These are phyloP conservation scores for Achatina immaculata DNA, from an alignment of 1,140 invertebrate genomes.

Conservation along the genomic window DNA sequence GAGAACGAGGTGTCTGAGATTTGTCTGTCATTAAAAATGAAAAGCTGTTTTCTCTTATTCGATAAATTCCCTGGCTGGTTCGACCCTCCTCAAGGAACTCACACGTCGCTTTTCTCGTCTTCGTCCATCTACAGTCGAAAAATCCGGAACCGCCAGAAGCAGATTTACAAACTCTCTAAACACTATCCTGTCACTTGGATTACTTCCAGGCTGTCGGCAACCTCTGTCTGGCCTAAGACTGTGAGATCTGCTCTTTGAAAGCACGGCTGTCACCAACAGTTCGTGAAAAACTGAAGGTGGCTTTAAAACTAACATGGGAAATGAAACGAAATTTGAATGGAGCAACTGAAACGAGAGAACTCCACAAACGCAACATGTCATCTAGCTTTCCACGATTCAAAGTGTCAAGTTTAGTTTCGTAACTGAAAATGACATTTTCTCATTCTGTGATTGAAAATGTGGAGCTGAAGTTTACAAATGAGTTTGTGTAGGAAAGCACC, in stretches of 20 bases:
- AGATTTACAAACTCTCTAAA: background rate
- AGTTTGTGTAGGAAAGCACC: constrained; percentile 4
- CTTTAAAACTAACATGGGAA: background rate
- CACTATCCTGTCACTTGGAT: background rate
- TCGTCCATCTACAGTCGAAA: no score
- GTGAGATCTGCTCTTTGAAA: no score
- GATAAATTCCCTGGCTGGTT: no score
- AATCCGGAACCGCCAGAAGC: background rate
- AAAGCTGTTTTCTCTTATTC: no score
- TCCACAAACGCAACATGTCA: background rate
- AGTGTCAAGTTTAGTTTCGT: background rate
- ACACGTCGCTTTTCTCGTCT: no score
- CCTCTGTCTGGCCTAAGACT: background rate
- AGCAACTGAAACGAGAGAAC: background rate
- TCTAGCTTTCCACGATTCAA: background rate
- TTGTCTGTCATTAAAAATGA: no score
- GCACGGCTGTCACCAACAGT: background rate
- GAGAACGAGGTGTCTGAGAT: no score
- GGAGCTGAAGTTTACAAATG: background rate
- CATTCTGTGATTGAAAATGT: background rate
- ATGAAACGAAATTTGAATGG: background rate
- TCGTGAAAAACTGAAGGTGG: background rate
- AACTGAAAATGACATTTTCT: background rate
- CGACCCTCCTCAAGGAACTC: no score
- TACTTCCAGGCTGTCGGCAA: background rate